Base-by-base conservation (phyloP, 2,888 invertebrate genomes). In the Shargacucullia verbasci region DNA sequence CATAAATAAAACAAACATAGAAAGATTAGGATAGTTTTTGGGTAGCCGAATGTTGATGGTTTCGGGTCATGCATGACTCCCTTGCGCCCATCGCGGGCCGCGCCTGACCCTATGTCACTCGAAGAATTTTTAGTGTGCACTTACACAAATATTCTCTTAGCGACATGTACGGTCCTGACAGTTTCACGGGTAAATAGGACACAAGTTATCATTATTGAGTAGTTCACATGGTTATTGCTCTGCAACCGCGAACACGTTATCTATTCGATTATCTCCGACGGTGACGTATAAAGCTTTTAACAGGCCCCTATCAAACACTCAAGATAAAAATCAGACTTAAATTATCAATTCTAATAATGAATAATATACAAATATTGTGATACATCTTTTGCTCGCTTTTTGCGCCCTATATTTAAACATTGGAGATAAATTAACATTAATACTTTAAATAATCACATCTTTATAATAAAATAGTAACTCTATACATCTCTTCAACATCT, bases 371-470 rank as follows among this genome's bases (percentile, higher is more conserved):
- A 48, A 49, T 59, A 47, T 45, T 59, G 50, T 54, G 48, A 61
- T n/a, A 50, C 37, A 39, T 44, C 37, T 29, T 43, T 33, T 40
- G 37, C 6, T 40, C 41, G 33, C 45, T 20, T 25, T 34, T 44
- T 10, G 10, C 43, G 5, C 37, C n/a, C 7, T 41, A 37, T 25
- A 34, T n/a, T 33, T 14, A 40, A 50, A 60, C 29, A 50, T 46
- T 43, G 10, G 0, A 1, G 4, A 35, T 48, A 52, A 50, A 52
- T 31, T 52, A 45, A 58, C 41, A 46, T 53, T 58, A 66, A 71
- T 71, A 63, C 76, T 75, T 56, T 47, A 57, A 60, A 57, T 29
- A 70, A 66, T 74, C 66, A 75, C 58, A 56, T 54, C n/a, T 39
- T n/a, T 46, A 34, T 41, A 11, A 37, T 41, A 62, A 50, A 55